Base-by-base conservation (phyloP, 2,888 invertebrate genomes). In the Coelogynopora nodosa region DNA sequence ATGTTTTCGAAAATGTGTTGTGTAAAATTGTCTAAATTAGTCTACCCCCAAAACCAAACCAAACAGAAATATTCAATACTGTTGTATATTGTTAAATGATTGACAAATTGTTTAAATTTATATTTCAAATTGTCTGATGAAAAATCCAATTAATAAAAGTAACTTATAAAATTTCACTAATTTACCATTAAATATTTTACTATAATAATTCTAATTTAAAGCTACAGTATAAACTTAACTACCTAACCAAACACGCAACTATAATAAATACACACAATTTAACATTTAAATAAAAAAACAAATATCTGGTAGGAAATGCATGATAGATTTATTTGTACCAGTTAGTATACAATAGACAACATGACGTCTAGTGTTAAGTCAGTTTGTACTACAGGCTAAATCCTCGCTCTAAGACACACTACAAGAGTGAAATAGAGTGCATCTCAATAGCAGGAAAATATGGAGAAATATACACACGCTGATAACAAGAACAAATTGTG, bases 301-400 rank as follows among this genome's bases (percentile, higher is more conserved):
- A 23, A 13, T 5, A 74, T 5, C 74, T 13, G 23, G 5, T 74
- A 74, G 74, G 74, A 74, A 74, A 74, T 74, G 74, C 74, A 74
- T 74, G 74, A 74, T 74, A 74, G 23, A 74, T 74, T 74, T 74
- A 74, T 74, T 74, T 74, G 74, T 13, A 74, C 74, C 74, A 74
- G 74, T 74, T 74, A 74, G 74, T 74, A 74, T 74, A 74, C 74
- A 74, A n/a, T 74, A 13, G 2, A 74, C 74, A 74, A 74, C 74
- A 74, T n/a, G 23, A 74, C 74, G 27, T 74, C 27, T 74, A 74
- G 74, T 5, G 23, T 13, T 74, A 74, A 2, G 74, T 74, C 74
- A 74, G 5, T 13, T n/a, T 74, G 23, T 74, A 74, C 74, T 74
- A 74, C 74, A n/a, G 23, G 23, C 74, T 74, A 74, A 74, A 74